Evolutionary conservation across 2,888 invertebrate genomes (phyloP).

Genomic region (Notodonta dromedarius): DNA sequence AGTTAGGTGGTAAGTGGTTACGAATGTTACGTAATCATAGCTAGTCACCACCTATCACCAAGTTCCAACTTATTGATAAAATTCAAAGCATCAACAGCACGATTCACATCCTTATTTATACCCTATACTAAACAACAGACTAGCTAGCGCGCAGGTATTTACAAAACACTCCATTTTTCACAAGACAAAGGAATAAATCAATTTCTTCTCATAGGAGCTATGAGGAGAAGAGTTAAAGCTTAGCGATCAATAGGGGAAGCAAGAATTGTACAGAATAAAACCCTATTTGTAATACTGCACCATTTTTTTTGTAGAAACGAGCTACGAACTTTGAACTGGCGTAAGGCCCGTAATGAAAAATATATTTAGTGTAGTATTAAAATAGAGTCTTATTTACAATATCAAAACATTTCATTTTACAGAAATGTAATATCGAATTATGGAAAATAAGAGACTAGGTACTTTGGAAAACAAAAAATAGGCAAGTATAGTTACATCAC

Average conservation of each 20-base stretch:
- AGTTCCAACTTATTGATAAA: constrained; percentile 12
- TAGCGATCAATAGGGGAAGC: neutral
- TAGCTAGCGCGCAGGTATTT: constrained; percentile 16
- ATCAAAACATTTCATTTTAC: neutral
- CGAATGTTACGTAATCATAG: neutral
- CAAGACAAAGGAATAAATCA: too few relatives aligned
- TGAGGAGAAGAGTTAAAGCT: neutral
- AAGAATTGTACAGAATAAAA: too few relatives aligned
- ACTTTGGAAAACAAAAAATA: neutral
- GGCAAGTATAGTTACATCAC: neutral
- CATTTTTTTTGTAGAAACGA: too few relatives aligned
- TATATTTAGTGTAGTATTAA: too few relatives aligned
- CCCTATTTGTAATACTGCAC: too few relatives aligned
- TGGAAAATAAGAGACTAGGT: neutral
- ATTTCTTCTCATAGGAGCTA: too few relatives aligned
- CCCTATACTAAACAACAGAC: constrained; percentile 24
- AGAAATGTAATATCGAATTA: neutral
- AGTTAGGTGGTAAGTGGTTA: neutral
- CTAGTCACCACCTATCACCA: neutral
- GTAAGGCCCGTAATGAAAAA: too few relatives aligned
- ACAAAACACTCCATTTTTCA: neutral
- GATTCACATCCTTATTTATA: constrained; percentile 15
- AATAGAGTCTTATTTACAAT: neutral
- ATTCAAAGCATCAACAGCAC: constrained; percentile 11
- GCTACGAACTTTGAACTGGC: too few relatives aligned